phyloP scores from a whole-genome alignment of 2,797 vertebrate species.

The Vultur gryphus region DNA sequence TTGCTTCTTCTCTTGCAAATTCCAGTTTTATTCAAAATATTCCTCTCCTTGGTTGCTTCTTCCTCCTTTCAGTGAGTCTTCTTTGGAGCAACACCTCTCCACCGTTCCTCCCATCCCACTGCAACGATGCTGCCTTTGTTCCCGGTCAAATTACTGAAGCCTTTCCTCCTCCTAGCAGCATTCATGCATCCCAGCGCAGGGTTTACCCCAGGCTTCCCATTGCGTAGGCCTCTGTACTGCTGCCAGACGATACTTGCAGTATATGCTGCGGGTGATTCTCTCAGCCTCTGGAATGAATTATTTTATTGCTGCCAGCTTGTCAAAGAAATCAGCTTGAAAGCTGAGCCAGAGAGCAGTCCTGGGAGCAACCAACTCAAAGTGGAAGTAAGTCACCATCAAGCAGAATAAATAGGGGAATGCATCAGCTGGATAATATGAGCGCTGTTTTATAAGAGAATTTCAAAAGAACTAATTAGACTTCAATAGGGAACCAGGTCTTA shows the following conservation, averaged over 20 bases:
- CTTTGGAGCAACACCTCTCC: neutral
- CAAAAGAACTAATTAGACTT: neutral
- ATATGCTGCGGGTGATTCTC: conserved; percentile 45
- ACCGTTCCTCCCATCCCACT: neutral
- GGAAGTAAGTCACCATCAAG: neutral
- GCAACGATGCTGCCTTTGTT: conserved; percentile 34
- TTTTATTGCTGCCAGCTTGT: conserved; percentile 58
- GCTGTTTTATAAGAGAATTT: neutral
- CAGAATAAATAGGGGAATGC: neutral
- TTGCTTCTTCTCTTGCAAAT: neutral
- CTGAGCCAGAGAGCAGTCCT: conserved; percentile 15
- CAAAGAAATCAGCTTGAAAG: conserved; percentile 60
- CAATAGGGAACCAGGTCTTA: neutral
- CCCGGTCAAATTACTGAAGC: neutral
- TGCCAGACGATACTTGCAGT: conserved; percentile 3
- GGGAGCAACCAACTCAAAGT: neutral
- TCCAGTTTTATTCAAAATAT: neutral
- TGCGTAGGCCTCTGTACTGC: conserved; percentile 47
- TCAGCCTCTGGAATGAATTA: conserved; percentile 61
- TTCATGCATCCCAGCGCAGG: neutral
- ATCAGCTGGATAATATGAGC: neutral
- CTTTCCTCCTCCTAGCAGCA: neutral
- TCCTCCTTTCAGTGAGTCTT: neutral
- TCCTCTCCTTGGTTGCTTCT: neutral
- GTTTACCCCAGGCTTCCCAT: conserved; percentile 58